A percentile compares a stretch with the other conserved stretches of the same genome.
These are phyloP conservation scores for Himalopsyche japonica DNA, from an alignment of 2,888 invertebrate species.

Conservation along the genomic window DNA sequence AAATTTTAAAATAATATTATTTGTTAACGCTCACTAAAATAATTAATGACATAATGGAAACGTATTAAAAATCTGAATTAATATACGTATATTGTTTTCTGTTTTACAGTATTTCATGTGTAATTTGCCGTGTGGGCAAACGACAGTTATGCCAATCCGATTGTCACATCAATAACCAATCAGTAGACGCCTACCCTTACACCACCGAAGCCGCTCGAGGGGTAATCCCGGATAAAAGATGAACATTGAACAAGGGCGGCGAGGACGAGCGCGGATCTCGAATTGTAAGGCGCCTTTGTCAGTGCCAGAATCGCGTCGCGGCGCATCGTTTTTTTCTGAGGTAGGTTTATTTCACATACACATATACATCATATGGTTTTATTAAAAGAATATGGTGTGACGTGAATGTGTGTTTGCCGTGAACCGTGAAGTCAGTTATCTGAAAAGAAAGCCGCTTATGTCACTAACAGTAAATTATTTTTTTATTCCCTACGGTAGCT, in stretches of 20 bases:
- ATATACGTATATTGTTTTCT: too few relatives aligned
- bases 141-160: neutral
- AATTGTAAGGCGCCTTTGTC: conserved; percentile 28
- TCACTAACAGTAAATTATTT: too few relatives aligned
- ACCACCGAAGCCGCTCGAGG: neutral
- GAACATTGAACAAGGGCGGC: conserved; percentile 8
- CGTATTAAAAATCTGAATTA: too few relatives aligned
- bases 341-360: neutral
- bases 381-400: neutral
- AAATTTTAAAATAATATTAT: too few relatives aligned
- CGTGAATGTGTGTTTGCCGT: too few relatives aligned
- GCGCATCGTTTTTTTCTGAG: neutral
- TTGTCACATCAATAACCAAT: neutral
- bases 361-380: neutral
- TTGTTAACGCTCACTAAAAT: too few relatives aligned
- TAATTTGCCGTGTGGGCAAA: neutral
- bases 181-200: neutral
- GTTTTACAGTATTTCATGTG: neutral
- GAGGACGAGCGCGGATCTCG: conserved; percentile 10
- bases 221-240: conserved; percentile 27
- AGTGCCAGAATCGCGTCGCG: neutral
- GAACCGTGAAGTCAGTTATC: too few relatives aligned
- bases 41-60: too few relatives aligned
- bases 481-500: too few relatives aligned
- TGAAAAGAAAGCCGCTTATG: too few relatives aligned